Evolutionary conservation across 2,888 invertebrate genomes (phyloP).

Genomic region (Mamestra brassicae): DNA sequence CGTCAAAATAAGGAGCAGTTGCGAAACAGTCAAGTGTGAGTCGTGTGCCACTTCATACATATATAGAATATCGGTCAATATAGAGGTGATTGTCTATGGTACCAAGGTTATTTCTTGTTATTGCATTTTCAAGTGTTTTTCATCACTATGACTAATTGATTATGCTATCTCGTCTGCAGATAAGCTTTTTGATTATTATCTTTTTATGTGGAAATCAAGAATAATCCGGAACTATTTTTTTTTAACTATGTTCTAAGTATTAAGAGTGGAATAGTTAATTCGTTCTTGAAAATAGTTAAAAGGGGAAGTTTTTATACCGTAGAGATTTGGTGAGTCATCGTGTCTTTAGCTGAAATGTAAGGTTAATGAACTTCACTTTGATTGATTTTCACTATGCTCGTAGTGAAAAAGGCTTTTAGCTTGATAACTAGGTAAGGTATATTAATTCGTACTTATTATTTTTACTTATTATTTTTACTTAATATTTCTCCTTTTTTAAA

Average conservation of each 20-base stretch:
- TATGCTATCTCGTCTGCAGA: slow-evolving; percentile 17
- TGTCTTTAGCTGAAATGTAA: background rate
- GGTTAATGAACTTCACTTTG: slow-evolving; percentile 19
- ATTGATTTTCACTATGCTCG: slow-evolving; percentile 2
- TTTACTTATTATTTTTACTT: too few relatives aligned
- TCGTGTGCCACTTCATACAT: slow-evolving; percentile 34
- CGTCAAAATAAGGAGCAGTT: slow-evolving; percentile 37
- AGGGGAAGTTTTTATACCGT: slow-evolving; percentile 10
- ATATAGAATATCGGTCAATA: slow-evolving; percentile 39
- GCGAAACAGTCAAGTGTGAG: slow-evolving; percentile 58
- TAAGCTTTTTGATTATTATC: slow-evolving; percentile 8
- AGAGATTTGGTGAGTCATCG: slow-evolving; percentile 21
- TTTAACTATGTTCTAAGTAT: slow-evolving; percentile 11
- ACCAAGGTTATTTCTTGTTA: slow-evolving; percentile 34
- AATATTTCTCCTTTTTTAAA: too few relatives aligned
- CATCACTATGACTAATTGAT: slow-evolving; percentile 28
- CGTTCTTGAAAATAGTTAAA: slow-evolving; percentile 13
- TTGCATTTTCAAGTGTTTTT: slow-evolving; percentile 51
- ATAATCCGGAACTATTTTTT: too few relatives aligned
- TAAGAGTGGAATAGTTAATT: background rate
- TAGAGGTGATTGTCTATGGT: slow-evolving; percentile 10
- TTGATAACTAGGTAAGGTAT: background rate
- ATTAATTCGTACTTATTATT: too few relatives aligned
- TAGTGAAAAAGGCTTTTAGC: background rate
- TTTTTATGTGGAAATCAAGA: slow-evolving; percentile 3